Conservation (phyloP, 2,888 invertebrate species). For the Phengaris alcon region DNA sequence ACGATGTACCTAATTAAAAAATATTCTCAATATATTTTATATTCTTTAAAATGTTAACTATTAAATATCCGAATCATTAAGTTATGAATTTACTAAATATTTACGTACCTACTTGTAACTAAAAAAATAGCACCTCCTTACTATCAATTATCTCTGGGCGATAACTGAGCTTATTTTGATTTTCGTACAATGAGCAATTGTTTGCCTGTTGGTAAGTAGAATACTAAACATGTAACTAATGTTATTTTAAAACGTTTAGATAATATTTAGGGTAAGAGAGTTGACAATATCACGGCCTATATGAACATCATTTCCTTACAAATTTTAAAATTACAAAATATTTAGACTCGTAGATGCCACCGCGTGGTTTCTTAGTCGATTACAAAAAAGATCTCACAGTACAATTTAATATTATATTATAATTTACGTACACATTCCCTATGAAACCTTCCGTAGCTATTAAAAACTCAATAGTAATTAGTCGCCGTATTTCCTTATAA, state of each 20-base stretch:
- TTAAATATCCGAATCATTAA: no score
- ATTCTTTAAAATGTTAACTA: no score
- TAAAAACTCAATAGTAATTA: neutral
- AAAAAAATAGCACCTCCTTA: no score
- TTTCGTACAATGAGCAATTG: neutral
- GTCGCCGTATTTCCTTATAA: constrained; percentile 17
- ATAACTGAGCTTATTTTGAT: neutral
- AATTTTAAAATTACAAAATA: constrained; percentile 15
- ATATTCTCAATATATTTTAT: no score
- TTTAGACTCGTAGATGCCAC: neutral
- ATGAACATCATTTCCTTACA: constrained; percentile 36
- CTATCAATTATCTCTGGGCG: no score
- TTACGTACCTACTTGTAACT: no score
- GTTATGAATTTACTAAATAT: no score
- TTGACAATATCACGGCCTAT: constrained; percentile 68
- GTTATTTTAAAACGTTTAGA: constrained; percentile 18
- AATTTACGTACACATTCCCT: constrained; percentile 39
- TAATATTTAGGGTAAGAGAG: constrained; percentile 35
- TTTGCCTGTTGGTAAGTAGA: neutral
- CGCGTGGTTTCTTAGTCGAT: constrained; percentile 50
- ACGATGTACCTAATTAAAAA: no score
- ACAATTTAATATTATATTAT: constrained; percentile 46
- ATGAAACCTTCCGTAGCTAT: constrained; percentile 38
- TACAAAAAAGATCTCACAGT: constrained; percentile 56
- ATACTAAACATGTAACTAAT: no score